Evolutionary conservation across 2,113 vertebrate species (phyloP).

Genomic region (Ardeotis arabs): DNA sequence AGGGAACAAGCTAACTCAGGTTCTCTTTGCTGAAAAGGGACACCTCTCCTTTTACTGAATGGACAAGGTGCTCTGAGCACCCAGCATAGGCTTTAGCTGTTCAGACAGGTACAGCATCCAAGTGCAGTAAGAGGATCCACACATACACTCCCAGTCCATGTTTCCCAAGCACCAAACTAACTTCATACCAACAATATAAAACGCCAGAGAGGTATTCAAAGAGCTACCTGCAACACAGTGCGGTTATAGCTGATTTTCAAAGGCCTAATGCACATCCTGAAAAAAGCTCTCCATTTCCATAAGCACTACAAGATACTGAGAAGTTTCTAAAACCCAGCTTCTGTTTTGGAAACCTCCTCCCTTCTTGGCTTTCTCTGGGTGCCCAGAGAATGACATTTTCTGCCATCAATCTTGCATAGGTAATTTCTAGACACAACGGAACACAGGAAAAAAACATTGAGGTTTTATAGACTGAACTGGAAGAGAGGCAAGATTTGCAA

Average conservation of each 20-base stretch:
- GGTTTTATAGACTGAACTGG: not conserved
- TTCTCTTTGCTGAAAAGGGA: not conserved
- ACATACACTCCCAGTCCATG: not conserved
- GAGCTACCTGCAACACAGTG: not conserved
- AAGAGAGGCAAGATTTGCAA: not conserved
- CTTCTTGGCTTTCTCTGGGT: not conserved
- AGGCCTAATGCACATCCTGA: not conserved
- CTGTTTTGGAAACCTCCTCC: not conserved
- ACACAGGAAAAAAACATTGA: not conserved
- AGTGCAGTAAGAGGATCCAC: accelerated
- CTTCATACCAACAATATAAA: not conserved
- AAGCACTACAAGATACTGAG: not conserved
- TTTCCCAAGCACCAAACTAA: not conserved
- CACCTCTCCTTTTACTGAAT: not conserved
- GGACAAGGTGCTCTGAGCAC: accelerated
- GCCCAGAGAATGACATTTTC: not conserved
- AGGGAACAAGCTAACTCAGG: not conserved
- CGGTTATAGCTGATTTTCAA: not conserved
- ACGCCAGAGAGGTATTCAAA: not conserved
- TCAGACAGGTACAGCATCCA: not conserved
- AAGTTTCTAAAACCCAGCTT: not conserved
- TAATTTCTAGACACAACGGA: not conserved
- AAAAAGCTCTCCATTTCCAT: not conserved
- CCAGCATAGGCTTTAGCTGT: not conserved
- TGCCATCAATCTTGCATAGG: accelerated